These are phyloP conservation scores for Drosophila leonis DNA, from an alignment of 2,888 invertebrate species.

Conservation along the genomic window DNA sequence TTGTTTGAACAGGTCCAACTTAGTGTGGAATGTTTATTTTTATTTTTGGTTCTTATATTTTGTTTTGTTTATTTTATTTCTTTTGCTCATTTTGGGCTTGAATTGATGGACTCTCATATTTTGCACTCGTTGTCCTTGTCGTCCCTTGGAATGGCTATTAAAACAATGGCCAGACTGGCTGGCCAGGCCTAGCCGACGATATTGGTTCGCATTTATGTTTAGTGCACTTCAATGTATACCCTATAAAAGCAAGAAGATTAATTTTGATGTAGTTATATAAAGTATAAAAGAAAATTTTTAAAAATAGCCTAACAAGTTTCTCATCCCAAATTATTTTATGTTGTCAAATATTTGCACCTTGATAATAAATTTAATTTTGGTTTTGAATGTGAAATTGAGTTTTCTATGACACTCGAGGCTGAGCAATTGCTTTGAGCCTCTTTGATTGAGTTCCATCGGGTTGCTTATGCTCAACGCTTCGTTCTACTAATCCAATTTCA, in stretches of 20 bases:
- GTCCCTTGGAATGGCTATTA: slow-evolving; percentile 19
- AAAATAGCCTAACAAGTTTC: neutral
- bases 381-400: slow-evolving; percentile 34
- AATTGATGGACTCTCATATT: slow-evolving; percentile 42
- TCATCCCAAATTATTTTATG: neutral
- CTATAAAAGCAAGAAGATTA: slow-evolving; percentile 11
- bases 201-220: slow-evolving; percentile 39
- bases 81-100: slow-evolving; percentile 15
- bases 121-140: slow-evolving; percentile 40
- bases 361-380: slow-evolving; percentile 13
- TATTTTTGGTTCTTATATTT: neutral
- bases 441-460: slow-evolving; percentile 37
- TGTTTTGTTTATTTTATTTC: slow-evolving; percentile 2
- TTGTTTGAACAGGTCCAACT: slow-evolving; percentile 13
- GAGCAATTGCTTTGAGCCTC: neutral
- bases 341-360: neutral
- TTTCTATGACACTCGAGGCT: slow-evolving; percentile 4
- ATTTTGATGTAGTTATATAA: neutral
- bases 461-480: slow-evolving; percentile 24
- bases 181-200: slow-evolving; percentile 24
- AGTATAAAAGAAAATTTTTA: neutral
- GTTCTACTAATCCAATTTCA: slow-evolving; percentile 54
- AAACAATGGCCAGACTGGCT: slow-evolving; percentile 36
- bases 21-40: neutral
- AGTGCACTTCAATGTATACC: slow-evolving; percentile 26